These are phyloP conservation scores for Meteorus cinctellus DNA, from an alignment of 2,888 invertebrate species.

Conservation along the genomic window DNA sequence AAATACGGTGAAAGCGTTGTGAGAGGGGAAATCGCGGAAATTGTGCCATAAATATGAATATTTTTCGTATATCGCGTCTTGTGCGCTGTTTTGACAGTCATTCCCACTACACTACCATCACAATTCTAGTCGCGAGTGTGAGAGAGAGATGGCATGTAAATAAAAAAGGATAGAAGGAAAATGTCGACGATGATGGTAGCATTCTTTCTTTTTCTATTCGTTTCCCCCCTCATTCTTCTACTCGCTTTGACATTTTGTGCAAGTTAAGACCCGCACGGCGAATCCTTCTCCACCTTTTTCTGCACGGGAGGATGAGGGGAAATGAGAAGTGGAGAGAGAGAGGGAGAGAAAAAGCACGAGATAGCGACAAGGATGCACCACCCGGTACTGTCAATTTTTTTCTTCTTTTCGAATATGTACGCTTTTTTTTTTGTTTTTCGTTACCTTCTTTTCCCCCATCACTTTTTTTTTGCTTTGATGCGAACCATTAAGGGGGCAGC, in stretches of 20 bases:
- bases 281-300: constrained; percentile 55
- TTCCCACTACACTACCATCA: constrained; percentile 46
- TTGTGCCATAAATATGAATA: constrained; percentile 69
- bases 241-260: constrained; percentile 64
- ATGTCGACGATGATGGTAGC: background rate
- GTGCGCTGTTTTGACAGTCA: constrained; percentile 69
- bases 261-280: constrained; percentile 61
- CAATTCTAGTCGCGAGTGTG: background rate
- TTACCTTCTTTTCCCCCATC: background rate
- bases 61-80: constrained; percentile 66
- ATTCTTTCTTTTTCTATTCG: constrained; percentile 50
- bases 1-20: constrained; percentile 29
- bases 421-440: background rate
- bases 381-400: background rate
- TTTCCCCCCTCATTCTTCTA: constrained; percentile 49
- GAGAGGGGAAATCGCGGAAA: constrained; percentile 59
- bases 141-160: constrained; percentile 32
- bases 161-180: background rate
- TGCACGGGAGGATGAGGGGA: constrained; percentile 13
- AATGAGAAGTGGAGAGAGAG: constrained; percentile 5
- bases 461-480: background rate
- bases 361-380: background rate
- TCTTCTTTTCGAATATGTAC: background rate
- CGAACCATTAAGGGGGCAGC: background rate
- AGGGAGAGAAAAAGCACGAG: background rate